Conservation (phyloP, 1,140 invertebrate species). For the Brachionus calyciflorus region DNA sequence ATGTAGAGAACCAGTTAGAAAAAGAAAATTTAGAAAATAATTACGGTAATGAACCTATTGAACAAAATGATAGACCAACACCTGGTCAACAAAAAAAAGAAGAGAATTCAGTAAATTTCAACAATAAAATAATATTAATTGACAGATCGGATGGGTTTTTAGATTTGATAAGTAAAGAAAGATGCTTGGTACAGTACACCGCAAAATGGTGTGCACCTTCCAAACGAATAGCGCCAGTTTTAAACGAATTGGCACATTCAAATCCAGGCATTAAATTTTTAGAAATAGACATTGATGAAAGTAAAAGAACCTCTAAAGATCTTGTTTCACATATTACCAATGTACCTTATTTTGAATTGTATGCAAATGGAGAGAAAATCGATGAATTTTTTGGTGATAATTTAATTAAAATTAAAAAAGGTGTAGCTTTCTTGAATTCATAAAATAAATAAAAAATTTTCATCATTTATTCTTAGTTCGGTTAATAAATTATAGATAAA, state of each 20-base stretch:
- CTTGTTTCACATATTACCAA: neutral
- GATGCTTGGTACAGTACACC: neutral
- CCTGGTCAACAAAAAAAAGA: too few relatives aligned
- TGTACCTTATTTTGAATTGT: neutral
- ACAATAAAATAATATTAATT: too few relatives aligned
- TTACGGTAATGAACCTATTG: too few relatives aligned
- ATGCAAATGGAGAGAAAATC: conserved; percentile 5
- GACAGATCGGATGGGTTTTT: too few relatives aligned
- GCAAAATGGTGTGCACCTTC: conserved; percentile 33
- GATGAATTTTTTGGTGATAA: conserved; percentile 10
- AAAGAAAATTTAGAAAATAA: too few relatives aligned
- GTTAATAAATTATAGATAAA: too few relatives aligned
- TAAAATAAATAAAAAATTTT: too few relatives aligned
- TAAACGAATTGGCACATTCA: neutral
- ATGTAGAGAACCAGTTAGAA: too few relatives aligned
- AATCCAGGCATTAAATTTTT: conserved; percentile 28
- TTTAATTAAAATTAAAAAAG: neutral
- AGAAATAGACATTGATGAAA: conserved; percentile 13
- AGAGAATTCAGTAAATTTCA: too few relatives aligned
- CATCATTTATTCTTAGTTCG: too few relatives aligned
- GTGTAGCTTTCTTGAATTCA: neutral
- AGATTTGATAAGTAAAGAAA: too few relatives aligned
- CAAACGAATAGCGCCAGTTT: neutral
- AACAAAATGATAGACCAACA: too few relatives aligned
- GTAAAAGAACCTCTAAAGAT: neutral